Conservation (phyloP, 2,113 vertebrate genomes). For the Antidorcas marsupialis region DNA sequence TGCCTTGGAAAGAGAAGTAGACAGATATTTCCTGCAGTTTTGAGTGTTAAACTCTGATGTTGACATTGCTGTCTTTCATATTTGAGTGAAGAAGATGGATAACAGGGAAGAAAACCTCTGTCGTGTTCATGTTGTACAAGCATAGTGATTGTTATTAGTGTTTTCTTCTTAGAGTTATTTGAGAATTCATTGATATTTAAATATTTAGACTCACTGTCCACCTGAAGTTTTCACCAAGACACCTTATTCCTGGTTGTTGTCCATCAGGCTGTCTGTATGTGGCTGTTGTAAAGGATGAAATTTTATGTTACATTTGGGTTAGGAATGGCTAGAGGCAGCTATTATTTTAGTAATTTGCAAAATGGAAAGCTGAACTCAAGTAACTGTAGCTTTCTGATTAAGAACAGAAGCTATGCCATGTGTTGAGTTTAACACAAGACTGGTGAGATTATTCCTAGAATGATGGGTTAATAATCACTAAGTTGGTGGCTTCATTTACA, state of each 20-base stretch:
- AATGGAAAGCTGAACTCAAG: not conserved
- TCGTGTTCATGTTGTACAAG: not conserved
- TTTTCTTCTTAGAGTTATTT: not conserved
- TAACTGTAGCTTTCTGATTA: not conserved
- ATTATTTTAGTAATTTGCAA: not conserved
- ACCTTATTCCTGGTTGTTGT: not conserved
- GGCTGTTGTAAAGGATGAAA: not conserved
- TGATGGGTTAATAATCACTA: not conserved
- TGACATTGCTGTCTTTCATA: not conserved
- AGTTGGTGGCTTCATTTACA: not conserved
- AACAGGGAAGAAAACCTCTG: not conserved
- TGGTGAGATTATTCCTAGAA: not conserved
- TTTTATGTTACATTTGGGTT: not conserved
- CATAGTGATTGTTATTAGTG: not conserved
- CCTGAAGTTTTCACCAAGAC: not conserved
- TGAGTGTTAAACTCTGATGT: not conserved
- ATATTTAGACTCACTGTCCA: not conserved
- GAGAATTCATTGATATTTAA: not conserved
- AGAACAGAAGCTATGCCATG: not conserved
- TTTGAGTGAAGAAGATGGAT: not conserved
- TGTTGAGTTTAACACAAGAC: not conserved
- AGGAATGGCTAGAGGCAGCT: not conserved
- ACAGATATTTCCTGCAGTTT: not conserved
- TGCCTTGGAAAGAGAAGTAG: not conserved
- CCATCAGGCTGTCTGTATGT: not conserved